Evolutionary conservation across 2,797 vertebrate genomes (phyloP), one percentile per base, ranked within the genome.

Genomic region (Threskiornis aethiopicus): DNA sequence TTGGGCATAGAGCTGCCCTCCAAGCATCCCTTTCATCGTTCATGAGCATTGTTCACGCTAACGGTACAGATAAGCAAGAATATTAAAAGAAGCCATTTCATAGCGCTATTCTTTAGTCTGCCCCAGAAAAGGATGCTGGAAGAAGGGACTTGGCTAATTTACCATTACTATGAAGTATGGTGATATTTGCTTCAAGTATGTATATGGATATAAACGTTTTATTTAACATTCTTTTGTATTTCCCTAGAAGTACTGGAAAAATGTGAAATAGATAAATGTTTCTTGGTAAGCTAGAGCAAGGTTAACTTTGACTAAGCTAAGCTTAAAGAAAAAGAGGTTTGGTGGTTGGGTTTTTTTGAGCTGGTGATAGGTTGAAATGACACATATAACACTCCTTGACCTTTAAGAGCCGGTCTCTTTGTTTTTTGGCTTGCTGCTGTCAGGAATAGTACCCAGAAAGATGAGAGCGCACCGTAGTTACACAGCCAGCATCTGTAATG

Each of bases 281-380:
- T 47, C 12, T 71, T 80, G 52, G 77, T 76, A 76, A 89, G 14
- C n/a, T 61, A 41, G 35, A 83, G 31, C 58, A 66, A 93, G 37
- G 54, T 71, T 67, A 75, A 18, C 54, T 84, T 75, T 64, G 37
- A 89, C 69, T 70, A 88, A 94, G 10, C 16, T 10, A 52, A 57
- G 11, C 49, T 41, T 35, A 49, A 84, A 47, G 51, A 78, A 46
- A 77, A 90, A 75, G 33, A 42, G 4, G 1, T 21, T 91, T 62
- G 24, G 19, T 70, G 18, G 21, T 17, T 80, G 39, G 11, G 24
- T 49, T 12, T 19, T 17, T 39, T 52, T 71, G 22, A 58, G 66
- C 59, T 66, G 81, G 28, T 80, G 88, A 78, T 78, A 73, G 49
- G 41, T 71, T 90, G 89, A 94, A 94, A 81, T 89, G 90, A 94